Conservation (phyloP, 37 sponge, comb jelly and placozoan genomes). For the Ianthella basta region DNA sequence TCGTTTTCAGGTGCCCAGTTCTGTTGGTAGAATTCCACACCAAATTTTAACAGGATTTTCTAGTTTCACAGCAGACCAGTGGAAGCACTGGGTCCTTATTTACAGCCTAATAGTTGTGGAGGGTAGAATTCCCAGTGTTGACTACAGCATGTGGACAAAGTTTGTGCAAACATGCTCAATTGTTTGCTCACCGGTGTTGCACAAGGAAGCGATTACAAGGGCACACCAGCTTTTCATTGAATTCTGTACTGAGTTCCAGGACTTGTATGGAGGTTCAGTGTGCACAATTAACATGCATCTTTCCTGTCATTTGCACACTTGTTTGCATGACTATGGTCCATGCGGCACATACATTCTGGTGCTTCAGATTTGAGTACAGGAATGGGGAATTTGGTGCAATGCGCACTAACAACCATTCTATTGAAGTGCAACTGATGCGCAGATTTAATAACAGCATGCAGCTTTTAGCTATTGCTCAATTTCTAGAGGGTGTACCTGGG, state of each 20-base stretch:
- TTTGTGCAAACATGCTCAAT: constrained; percentile 61
- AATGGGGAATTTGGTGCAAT: constrained; percentile 63
- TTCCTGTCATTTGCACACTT: constrained; percentile 44
- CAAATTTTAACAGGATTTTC: constrained; percentile 51
- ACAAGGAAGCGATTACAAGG: constrained; percentile 2
- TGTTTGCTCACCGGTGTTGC: constrained; percentile 14
- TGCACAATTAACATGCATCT: constrained; percentile 61
- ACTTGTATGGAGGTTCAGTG: constrained; percentile 38
- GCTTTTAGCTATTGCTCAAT: too few species aligned
- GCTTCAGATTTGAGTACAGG: constrained; percentile 55
- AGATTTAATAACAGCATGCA: constrained; percentile 9
- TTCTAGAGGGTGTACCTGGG: too few species aligned
- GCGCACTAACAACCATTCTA: constrained; percentile 49
- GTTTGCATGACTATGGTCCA: constrained; percentile 54
- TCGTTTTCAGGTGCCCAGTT: constrained; percentile 21
- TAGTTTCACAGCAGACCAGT: constrained; percentile 74
- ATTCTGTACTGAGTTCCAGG: constrained; percentile 37
- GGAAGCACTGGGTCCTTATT: constrained; percentile 48
- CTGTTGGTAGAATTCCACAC: constrained; percentile 46
- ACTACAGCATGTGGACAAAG: constrained; percentile 40
- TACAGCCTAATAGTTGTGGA: constrained; percentile 31
- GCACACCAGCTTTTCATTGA: constrained; percentile 32
- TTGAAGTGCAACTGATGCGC: constrained; percentile 52
- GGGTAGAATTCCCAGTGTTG: constrained; percentile 7
- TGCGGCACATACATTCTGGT: constrained; percentile 60